Conservation (phyloP, 2,888 invertebrate genomes). For the Linyphia triangularis region DNA sequence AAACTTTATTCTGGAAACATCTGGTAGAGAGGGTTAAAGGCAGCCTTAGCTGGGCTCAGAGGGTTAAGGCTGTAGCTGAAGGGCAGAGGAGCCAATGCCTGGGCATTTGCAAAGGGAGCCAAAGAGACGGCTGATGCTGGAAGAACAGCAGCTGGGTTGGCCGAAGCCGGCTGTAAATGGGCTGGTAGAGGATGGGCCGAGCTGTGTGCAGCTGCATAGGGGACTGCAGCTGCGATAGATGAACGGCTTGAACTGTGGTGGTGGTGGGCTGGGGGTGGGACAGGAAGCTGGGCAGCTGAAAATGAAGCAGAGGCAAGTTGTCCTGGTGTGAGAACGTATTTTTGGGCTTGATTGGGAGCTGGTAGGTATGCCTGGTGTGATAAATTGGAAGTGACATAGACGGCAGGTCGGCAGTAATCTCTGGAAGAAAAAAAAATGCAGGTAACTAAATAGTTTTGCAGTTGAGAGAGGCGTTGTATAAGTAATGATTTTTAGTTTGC, state of each 20-base stretch:
- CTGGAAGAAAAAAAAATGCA: slow-evolving; percentile 77
- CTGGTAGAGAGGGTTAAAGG: slow-evolving; percentile 85
- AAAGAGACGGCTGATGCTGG: slow-evolving; percentile 73
- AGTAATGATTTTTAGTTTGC: too few relatives aligned
- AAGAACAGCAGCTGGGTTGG: slow-evolving; percentile 73
- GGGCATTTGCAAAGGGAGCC: slow-evolving; percentile 84
- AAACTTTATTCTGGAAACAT: slow-evolving; percentile 84
- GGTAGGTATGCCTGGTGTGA: slow-evolving; percentile 78
- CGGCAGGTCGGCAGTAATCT: slow-evolving; percentile 84
- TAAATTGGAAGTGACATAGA: slow-evolving; percentile 83
- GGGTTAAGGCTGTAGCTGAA: slow-evolving; percentile 85
- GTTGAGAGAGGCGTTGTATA: too few relatives aligned
- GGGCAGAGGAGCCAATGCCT: slow-evolving; percentile 80
- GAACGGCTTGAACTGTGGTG: slow-evolving; percentile 84
- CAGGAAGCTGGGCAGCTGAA: slow-evolving; percentile 79
- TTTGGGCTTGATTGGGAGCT: slow-evolving; percentile 76
- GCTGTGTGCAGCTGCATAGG: slow-evolving; percentile 81
- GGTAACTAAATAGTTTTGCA: too few relatives aligned
- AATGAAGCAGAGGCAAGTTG: slow-evolving; percentile 82
- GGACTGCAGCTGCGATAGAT: slow-evolving; percentile 80
- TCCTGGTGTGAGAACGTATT: slow-evolving; percentile 80
- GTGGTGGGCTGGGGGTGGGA: slow-evolving; percentile 91
- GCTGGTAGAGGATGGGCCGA: slow-evolving; percentile 89
- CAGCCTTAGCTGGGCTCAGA: slow-evolving; percentile 86
- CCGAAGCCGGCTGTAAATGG: slow-evolving; percentile 84